Base-by-base conservation (phyloP, 2,888 invertebrate genomes). In the Clanis bilineata region DNA sequence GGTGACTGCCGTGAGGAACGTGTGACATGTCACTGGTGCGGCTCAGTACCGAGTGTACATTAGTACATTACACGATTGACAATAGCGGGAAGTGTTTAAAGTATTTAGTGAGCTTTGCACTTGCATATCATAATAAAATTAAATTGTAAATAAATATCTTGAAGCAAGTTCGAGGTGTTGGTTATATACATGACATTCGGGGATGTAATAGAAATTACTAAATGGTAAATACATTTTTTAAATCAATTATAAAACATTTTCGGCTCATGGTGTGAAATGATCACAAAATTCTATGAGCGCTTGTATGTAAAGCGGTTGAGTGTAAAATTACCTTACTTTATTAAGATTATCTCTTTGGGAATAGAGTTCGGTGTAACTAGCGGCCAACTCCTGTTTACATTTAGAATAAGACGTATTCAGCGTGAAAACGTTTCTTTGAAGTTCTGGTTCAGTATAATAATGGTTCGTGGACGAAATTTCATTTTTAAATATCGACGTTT, bases 81-180 rank as follows among this genome's bases (percentile, higher is more conserved):
- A 80, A 83, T 81, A 83, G 82, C 47, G 28, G 51, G 71, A 60
- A 72, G 73, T 72, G 70, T 77, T 79, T 66, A 73, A 62, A 82
- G 82, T 85, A 83, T 88, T 90, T 91, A 92, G 92, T 88, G 92
- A 92, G 92, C 92, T 92, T 91, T 90, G 92, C 92, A 90, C 90
- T 92, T 91, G 92, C 92, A 92, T 92, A 92, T 92, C 92, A 92
- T 89, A 82, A 73, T 72, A 73, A 78, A 76, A 71, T 64, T 64
- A 81, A 78, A 60, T 73, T 91, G 90, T 90, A 90, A 88, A 90
- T 90, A 61, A 18, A 47, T 39, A 25, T 36, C 10, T 32, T 23
- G 23, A 58, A 58, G 38, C 32, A 23, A 25, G 47, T 58, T 51
- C 51, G 51, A 51, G 28, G 18, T 51, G 51, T 28, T 51, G 51